Base-by-base conservation (phyloP, 2,113 vertebrate genomes). In the Lates calcarifer region DNA sequence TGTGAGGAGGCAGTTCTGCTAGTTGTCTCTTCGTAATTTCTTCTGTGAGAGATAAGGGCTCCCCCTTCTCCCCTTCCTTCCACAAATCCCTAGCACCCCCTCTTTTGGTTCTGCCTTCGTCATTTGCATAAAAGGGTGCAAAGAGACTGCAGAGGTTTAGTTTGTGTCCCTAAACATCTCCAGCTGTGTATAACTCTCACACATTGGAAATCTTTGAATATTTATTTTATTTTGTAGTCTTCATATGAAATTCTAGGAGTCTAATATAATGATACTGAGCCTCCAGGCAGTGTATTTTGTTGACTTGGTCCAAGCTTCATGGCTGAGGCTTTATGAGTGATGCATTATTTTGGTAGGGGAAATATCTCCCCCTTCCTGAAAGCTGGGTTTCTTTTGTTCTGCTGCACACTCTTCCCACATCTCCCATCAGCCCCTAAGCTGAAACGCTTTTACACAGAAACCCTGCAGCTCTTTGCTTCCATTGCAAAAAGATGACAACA, bases 91-190 rank as follows among this genome's bases (percentile, higher is more conserved):
- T 41, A 33, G 4, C 39, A 22, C 60, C 53, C 41, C 56, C 29
- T 61, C 47, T 64, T 75, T 76, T 57, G 73, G 49, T 77, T 66
- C 81, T 77, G 74, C 81, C 75, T 81, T 69, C 9, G 6, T 86
- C 61, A 89, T 89, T 86, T 81, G 78, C 87, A 89, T 87, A 81
- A 89, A 91, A 84, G 70, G 83, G 66, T 86, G 83, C 89, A 89
- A 77, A 83, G 82, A 79, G 76, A 87, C 85, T 92, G 89, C 89
- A 92, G 89, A 86, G 79, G 65, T 67, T 79, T 53, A 18, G 71
- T 89, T 60, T 49, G 33, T 77, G 29, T 76, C 51, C 35, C n/a
- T 22, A 57, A 69, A 62, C 63, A 67, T 60, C 28, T 29, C 10
- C 31, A 77, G 18, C 15, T 69, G 53, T 65, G 20, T 15, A 5